Conservation (phyloP, 92 coral and sea anemone genomes). For the Paramuricea clavata region DNA sequence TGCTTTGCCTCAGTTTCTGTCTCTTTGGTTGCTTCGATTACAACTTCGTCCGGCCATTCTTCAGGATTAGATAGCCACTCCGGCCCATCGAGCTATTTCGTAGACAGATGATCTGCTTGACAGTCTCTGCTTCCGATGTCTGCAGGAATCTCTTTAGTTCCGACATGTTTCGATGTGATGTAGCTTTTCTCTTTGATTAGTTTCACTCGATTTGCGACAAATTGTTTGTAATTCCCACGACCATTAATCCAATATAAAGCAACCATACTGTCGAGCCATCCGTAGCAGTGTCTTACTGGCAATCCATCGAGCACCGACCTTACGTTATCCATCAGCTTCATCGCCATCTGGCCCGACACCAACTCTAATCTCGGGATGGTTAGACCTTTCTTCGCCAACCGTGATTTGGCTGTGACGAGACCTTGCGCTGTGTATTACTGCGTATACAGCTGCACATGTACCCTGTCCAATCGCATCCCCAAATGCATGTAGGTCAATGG, state of each 20-base stretch:
- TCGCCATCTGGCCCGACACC: not conserved
- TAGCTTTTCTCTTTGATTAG: not conserved
- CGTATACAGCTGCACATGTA: not conserved
- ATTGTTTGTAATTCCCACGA: not conserved
- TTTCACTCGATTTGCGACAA: not conserved
- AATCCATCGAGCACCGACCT: slow-evolving; percentile 4
- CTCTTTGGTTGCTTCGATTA: too few species aligned
- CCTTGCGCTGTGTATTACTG: not conserved
- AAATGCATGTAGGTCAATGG: not conserved
- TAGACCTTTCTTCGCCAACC: slow-evolving; percentile 56
- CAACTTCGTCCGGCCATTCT: too few species aligned
- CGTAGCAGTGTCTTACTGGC: not conserved
- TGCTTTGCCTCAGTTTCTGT: too few species aligned
- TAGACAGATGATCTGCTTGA: not conserved
- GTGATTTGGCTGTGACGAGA: slow-evolving; percentile 6
- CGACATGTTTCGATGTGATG: slow-evolving; percentile 47
- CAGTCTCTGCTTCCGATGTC: slow-evolving; percentile 17
- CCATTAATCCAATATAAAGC: slow-evolving; percentile 50
- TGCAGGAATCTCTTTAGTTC: slow-evolving; percentile 48
- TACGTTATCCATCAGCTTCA: slow-evolving; percentile 5
- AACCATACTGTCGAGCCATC: slow-evolving; percentile 15
- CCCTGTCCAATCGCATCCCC: not conserved
- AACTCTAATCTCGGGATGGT: not conserved
- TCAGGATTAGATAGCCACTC: not conserved
- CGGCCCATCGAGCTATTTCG: not conserved